Evolutionary conservation across 2,888 invertebrate genomes (phyloP), one percentile per base, ranked within the genome.

Genomic region (Phalera bucephala): DNA sequence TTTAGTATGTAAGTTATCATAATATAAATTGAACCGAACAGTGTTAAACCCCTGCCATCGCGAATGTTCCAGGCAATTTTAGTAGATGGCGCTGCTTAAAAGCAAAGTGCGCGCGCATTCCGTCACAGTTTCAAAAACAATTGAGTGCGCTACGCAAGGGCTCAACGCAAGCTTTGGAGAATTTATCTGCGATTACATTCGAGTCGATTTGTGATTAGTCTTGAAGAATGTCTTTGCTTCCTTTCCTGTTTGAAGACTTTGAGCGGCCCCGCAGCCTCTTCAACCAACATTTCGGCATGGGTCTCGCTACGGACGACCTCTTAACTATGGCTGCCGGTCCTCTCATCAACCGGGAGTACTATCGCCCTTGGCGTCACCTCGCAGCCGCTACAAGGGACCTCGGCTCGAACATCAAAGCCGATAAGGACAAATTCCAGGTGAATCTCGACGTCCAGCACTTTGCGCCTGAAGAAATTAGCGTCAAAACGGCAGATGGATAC

Each of bases 401-500:
- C 27, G 91, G 89, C 3, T 91, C 91, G 23, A 91, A 82, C 52
- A 89, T 93, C 45, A 84, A 88, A 31, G 67, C 79, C 1, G 91
- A 91, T 58, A 80, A 73, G 29, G 83, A 86, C 12, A 85, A 83
- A 39, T 85, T 84, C 52, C 84, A 85, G 64, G 92, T 94, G 0
- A 92, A 92, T 53, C 75, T 95, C 51, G 95, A 96, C 64, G 95
- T 95, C 3, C 93, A 94, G 47, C 94, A 95, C 55, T 96, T 95
- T 57, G 73, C 91, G 3, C 95, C 95, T 0, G 92, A 93, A 26
- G 95, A 96, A 68, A 92, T 96, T 21, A 90, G 91, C 3, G 95
- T 96, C 4, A 95, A 95, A 75, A 94, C 94, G 0, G 91, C 92
- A 0, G 95, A 94, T 35, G 92, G 93, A 22, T 91, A 80, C 32